Evolutionary conservation across 1,140 invertebrate species (phyloP), one percentile per base, ranked within the genome.

Genomic region (Euglossa dilemma): DNA sequence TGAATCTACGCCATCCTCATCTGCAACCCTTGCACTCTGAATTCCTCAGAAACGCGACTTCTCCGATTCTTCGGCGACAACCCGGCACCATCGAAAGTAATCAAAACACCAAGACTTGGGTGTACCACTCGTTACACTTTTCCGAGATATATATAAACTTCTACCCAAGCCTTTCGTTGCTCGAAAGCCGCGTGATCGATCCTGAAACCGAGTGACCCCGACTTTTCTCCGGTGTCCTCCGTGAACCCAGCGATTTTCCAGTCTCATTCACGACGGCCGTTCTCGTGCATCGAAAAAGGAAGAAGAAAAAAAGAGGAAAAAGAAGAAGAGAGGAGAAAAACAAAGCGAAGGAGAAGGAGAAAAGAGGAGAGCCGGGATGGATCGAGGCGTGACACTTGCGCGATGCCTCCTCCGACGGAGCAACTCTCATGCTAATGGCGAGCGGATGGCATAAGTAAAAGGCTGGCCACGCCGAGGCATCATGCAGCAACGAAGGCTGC

Each of bases 361-460:
- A 52, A 70, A 56, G 75, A 50, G 23, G 28, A 12, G 50, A 63
- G 61, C 57, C 36, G 59, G 23, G 43, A 70, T 70, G 52, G 61
- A 14, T 64, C 36, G 6, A 75, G 72, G 52, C 56, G 12, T 59
- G 71, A 71, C 61, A 59, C 59, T 64, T 63, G 18, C 28, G 20
- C 52, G 36, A 63, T 28, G 52, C 9, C 11, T 57, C 14, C 23
- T 43, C 11, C 7, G 18, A 7, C 23, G 45, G 45, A n/a, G 20
- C 50, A 50, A 52, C 66, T 57, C 70, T 80, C 72, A 64, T 73
- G 75, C 73, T 74, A 82, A 85, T 85, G 64, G 70, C 61, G 63
- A 66, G 28, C 14, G 71, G 50, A 56, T 52, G 25, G 57, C 36
- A 36, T 63, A 78, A 72, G 77, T 84, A 87, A 87, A 87, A 87